Conservation (phyloP, 2,797 vertebrate genomes). For the Paguma larvata region DNA sequence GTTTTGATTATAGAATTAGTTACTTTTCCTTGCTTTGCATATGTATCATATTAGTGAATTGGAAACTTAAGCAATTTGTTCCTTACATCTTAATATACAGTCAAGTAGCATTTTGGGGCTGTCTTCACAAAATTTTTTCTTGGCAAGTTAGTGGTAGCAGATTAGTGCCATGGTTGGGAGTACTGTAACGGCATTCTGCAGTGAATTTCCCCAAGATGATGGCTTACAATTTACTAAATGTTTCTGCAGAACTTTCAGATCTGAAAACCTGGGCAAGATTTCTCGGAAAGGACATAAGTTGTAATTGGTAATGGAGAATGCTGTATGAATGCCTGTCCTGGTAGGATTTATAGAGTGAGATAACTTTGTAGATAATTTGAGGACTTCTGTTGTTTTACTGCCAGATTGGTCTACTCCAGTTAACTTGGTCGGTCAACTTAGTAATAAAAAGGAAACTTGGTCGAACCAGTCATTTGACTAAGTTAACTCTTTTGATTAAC, state of each 20-base stretch:
- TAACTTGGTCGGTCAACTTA: conserved; percentile 5
- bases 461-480: conserved; percentile 31
- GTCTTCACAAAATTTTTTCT: conserved; percentile 67
- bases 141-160: conserved; percentile 67
- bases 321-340: conserved; percentile 1
- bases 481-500: conserved; percentile 48
- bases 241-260: conserved; percentile 70
- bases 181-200: conserved; percentile 58
- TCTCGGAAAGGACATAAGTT: conserved; percentile 59
- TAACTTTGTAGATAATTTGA: conserved; percentile 57
- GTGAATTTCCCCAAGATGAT: conserved; percentile 67
- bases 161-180: conserved; percentile 64
- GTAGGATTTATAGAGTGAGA: conserved; percentile 55
- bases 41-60: conserved; percentile 73
- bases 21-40: conserved; percentile 71
- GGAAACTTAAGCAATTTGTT: conserved; percentile 77
- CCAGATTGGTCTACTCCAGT: conserved; percentile 33
- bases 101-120: conserved; percentile 53
- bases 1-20: conserved; percentile 78
- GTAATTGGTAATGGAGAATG: neutral
- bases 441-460: conserved; percentile 34
- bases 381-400: neutral
- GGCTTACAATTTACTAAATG: conserved; percentile 69
- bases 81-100: conserved; percentile 73
- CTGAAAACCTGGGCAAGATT: conserved; percentile 53